Conservation (phyloP, 2,888 invertebrate genomes). For the Lomographa bimaculata region DNA sequence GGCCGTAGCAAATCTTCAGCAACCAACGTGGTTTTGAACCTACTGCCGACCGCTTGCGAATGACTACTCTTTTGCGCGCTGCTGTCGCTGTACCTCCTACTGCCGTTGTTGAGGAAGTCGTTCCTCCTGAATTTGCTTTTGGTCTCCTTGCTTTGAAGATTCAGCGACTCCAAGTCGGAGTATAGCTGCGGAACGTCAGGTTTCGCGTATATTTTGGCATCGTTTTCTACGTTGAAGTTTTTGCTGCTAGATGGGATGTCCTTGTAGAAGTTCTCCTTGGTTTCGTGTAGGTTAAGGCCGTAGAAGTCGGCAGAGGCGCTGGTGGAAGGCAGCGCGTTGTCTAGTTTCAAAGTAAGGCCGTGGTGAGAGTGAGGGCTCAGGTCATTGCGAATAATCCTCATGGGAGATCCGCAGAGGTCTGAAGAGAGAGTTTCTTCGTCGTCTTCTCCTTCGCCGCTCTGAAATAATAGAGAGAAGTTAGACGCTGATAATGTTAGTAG, state of each 20-base stretch:
- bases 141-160: conserved; percentile 52
- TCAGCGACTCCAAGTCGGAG: conserved; percentile 55
- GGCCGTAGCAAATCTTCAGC: conserved; percentile 57
- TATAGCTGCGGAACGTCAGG: conserved; percentile 42
- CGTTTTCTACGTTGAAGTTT: conserved; percentile 64
- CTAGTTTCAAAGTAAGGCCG: conserved; percentile 35
- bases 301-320: conserved; percentile 55
- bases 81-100: conserved; percentile 69
- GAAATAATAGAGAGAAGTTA: conserved; percentile 11
- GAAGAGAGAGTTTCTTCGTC: conserved; percentile 83
- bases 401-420: conserved; percentile 72
- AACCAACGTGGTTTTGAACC: conserved; percentile 73
- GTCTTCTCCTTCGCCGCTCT: conserved; percentile 83
- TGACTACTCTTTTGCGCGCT: conserved; percentile 61
- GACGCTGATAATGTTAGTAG: too few relatives aligned
- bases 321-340: conserved; percentile 50
- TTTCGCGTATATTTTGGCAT: conserved; percentile 59
- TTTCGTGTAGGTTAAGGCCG: conserved; percentile 63
- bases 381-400: conserved; percentile 63
- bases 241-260: conserved; percentile 73
- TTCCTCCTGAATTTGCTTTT: conserved; percentile 51
- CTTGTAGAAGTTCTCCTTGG: conserved; percentile 67
- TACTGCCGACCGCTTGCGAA: conserved; percentile 51
- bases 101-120: conserved; percentile 65
- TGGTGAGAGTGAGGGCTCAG: conserved; percentile 52